Base-by-base conservation (phyloP, 2,113 vertebrate species). In the Podocnemis expansa region DNA sequence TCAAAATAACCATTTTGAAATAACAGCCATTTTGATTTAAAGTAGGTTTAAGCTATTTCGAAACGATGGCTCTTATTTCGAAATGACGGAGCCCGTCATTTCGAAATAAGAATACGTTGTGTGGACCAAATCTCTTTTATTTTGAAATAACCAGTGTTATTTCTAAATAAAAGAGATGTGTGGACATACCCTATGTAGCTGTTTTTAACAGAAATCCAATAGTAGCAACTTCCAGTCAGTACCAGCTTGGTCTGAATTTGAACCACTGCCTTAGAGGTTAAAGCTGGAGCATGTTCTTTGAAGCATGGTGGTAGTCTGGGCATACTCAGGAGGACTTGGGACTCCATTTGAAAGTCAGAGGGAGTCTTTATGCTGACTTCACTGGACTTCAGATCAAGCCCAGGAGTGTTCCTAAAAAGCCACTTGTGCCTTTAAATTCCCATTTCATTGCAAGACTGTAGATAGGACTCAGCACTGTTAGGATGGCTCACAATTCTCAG, bases 361-460 rank as follows among this genome's bases (percentile, higher is more conserved):
- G 78, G 56, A n/a, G 89, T 92, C 82, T 3, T 41, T 38, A 51
- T 31, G 4, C 24, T 89, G 83, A 25, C 80, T 83, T 60, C 85
- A 85, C 60, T 52, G 83, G 82, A 63, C 91, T 91, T 87, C 78
- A 38, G 88, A 83, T 63, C 34, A 51, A 54, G 94, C 89, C 90
- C 3, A 0, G 91, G 81, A 56, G 91, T 58, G 11, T 31, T 25
- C 31, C 70, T 93, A 89, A 94, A 96, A 95, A 96, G 96, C 95
- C 79, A 78, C 81, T 93, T 87, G 93, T 97, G 95, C 73, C 94
- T 93, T 97, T 94, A 88, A 91, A 94, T 93, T 94, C 88, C 90
- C 78, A 92, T 97, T 94, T 96, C 86, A 17, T 87, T 87, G 79
- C 92, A 94, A 94, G 93, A 49, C 83, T 80, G 1, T 93, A 85